Percentiles rank a stretch among this genome's conserved stretches.
Evolutionary conservation across 2,113 vertebrate genomes (phyloP).

Genomic region (Genyomyrus donnyi): DNA sequence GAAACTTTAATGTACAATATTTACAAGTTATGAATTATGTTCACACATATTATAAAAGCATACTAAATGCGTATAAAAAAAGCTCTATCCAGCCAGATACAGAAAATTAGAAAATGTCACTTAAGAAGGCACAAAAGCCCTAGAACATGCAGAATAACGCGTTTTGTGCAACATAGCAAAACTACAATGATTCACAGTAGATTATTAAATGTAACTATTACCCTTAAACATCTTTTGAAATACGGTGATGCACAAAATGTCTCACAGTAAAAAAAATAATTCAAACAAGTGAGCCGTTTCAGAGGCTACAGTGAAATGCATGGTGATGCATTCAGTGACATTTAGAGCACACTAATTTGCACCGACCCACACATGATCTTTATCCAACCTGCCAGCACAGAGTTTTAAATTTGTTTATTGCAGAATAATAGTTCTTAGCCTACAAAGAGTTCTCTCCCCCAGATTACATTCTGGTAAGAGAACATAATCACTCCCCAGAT

Average conservation of each 20-base stretch:
- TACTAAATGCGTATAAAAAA: neutral
- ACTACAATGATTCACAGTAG: slow-evolving; percentile 54
- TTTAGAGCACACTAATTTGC: slow-evolving; percentile 42
- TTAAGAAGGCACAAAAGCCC: slow-evolving; percentile 72
- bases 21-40: slow-evolving; percentile 56
- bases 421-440: neutral
- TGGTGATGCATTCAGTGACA: slow-evolving; percentile 53
- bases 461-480: neutral
- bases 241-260: slow-evolving; percentile 43
- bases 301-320: slow-evolving; percentile 34
- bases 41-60: neutral
- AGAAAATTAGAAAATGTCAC: slow-evolving; percentile 10
- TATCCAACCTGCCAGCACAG: neutral
- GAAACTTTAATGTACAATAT: slow-evolving; percentile 64
- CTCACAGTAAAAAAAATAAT: slow-evolving; percentile 21
- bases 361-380: neutral
- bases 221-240: slow-evolving; percentile 34
- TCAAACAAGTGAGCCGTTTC: slow-evolving; percentile 34
- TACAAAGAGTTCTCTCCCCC: neutral
- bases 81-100: neutral
- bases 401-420: neutral
- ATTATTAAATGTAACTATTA: slow-evolving; percentile 28
- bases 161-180: slow-evolving; percentile 68
- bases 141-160: slow-evolving; percentile 61
- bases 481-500: neutral